Conservation (phyloP, 2,113 vertebrate species). For the Puntigrus tetrazona region DNA sequence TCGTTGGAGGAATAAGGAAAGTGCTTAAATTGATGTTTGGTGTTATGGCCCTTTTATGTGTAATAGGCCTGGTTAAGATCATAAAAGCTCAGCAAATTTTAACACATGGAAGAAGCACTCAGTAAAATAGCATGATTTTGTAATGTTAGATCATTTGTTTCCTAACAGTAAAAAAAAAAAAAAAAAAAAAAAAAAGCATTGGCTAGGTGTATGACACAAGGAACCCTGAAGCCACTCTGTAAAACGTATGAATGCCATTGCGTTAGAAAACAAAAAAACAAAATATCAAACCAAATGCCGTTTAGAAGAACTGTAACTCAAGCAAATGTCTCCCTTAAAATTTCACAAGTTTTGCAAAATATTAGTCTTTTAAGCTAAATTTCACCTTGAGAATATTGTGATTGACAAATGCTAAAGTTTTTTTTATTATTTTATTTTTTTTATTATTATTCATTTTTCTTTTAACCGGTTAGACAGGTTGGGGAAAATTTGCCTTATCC, state of each 20-base stretch:
- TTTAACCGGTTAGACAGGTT: background rate
- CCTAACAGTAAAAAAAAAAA: background rate
- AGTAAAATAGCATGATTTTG: background rate
- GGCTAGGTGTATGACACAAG: slow-evolving; percentile 2
- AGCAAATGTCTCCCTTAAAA: background rate
- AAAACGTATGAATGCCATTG: background rate
- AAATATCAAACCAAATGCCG: background rate
- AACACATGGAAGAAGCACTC: background rate
- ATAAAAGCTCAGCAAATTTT: slow-evolving; percentile 24
- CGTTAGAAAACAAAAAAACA: background rate
- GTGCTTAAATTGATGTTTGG: slow-evolving; percentile 18
- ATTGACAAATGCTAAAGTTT: background rate
- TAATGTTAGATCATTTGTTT: background rate
- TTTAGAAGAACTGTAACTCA: background rate
- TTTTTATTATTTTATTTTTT: too few relatives aligned
- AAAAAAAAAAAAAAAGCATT: background rate
- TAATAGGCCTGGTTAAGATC: slow-evolving; percentile 55
- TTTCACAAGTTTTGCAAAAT: background rate
- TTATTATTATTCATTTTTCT: too few relatives aligned
- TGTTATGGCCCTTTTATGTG: background rate
- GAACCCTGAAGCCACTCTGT: background rate
- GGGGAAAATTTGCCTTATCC: background rate
- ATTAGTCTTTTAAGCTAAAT: background rate
- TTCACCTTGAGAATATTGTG: background rate
- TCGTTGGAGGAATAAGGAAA: slow-evolving; percentile 1